These are phyloP conservation scores for Montipora capitata DNA, from an alignment of 92 coral and sea anemone species.

Conservation along the genomic window DNA sequence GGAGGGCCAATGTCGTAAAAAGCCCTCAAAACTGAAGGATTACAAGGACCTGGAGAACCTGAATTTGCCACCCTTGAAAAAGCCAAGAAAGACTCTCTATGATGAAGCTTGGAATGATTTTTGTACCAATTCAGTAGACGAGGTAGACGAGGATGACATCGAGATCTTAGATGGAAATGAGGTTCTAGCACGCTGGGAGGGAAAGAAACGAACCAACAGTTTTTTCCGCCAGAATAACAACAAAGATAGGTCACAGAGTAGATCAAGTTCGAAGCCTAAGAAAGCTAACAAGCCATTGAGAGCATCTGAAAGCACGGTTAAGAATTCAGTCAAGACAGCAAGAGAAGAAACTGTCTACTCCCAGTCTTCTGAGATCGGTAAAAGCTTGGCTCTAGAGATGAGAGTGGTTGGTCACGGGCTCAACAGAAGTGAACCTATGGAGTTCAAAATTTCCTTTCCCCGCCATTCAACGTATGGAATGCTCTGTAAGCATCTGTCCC, in stretches of 20 bases:
- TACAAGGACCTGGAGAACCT: no score
- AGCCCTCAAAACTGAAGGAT: no score
- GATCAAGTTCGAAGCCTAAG: background rate
- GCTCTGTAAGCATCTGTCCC: slow-evolving; percentile 19
- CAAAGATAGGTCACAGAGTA: background rate
- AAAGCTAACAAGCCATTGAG: no score
- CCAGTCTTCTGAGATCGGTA: no score
- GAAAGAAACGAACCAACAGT: slow-evolving; percentile 19
- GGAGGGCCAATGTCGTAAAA: no score
- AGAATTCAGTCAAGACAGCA: slow-evolving; percentile 6
- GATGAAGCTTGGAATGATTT: no score
- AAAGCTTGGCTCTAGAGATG: slow-evolving; percentile 16
- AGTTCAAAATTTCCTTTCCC: no score
- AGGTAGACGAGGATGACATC: slow-evolving; percentile 13
- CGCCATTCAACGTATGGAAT: background rate
- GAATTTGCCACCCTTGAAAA: no score
- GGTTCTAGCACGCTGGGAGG: slow-evolving; percentile 9
- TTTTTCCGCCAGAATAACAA: no score
- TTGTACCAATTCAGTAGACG: background rate
- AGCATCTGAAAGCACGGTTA: background rate
- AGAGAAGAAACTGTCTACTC: slow-evolving; percentile 15
- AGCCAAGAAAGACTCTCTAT: no score
- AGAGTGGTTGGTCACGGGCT: slow-evolving; percentile 30
- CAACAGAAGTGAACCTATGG: no score
- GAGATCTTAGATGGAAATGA: background rate